Percentiles rank a stretch among this genome's conserved stretches.
Evolutionary conservation across 2,888 invertebrate genomes (phyloP).

Genomic region (Lomographa bimaculata): DNA sequence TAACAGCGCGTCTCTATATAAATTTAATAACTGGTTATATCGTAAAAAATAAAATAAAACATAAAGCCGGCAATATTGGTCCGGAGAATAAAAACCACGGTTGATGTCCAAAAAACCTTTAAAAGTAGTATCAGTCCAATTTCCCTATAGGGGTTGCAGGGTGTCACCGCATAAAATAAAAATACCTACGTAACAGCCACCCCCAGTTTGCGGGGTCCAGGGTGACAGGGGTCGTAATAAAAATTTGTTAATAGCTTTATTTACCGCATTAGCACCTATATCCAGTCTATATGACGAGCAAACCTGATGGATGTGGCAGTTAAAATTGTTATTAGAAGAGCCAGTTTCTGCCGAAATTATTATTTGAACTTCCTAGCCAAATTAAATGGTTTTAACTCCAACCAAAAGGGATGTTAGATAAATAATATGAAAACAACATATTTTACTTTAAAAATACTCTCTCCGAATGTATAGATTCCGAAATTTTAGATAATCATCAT

Average conservation of each 20-base stretch:
- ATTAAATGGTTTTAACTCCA: no score
- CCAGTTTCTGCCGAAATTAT: no score
- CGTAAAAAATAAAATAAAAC: constrained; percentile 58
- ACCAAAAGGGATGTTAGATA: no score
- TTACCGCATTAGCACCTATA: constrained; percentile 28
- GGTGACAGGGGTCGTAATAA: constrained; percentile 50
- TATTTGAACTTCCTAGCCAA: no score
- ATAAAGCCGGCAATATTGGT: constrained; percentile 73
- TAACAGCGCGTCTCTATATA: constrained; percentile 30
- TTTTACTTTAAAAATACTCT: no score
- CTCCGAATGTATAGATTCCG: no score
- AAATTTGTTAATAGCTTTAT: constrained; percentile 73
- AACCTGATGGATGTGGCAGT: constrained; percentile 23
- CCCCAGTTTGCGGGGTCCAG: constrained; percentile 39
- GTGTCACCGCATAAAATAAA: constrained; percentile 80
- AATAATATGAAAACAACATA: no score
- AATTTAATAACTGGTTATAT: constrained; percentile 53
- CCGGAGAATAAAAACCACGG: constrained; percentile 65
- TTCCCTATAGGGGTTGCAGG: constrained; percentile 74
- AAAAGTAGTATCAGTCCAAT: constrained; percentile 81
- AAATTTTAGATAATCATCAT: no score
- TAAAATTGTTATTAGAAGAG: constrained; percentile 20
- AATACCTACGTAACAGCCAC: constrained; percentile 73
- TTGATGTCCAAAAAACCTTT: constrained; percentile 76
- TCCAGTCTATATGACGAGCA: constrained; percentile 20